A percentile compares a stretch with the other conserved stretches of the same genome.
phyloP scores from a whole-genome alignment of 1,140 invertebrate genomes.

The Drosophila kikkawai region DNA sequence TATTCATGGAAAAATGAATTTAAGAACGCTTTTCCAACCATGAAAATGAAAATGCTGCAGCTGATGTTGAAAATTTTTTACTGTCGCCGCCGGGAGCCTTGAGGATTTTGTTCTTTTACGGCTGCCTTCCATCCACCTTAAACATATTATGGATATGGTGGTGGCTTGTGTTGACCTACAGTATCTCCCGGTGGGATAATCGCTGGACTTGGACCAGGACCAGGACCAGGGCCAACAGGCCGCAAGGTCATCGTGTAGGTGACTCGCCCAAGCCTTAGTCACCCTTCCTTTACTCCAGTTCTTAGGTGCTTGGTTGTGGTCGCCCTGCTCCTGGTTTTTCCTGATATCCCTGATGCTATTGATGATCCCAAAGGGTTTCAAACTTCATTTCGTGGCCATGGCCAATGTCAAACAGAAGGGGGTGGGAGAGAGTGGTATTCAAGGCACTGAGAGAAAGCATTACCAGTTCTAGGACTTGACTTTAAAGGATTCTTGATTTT shows the following conservation, averaged over 20 bases:
- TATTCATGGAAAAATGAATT: background rate
- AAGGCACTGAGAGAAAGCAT: background rate
- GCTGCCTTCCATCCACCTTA: slow-evolving; percentile 11
- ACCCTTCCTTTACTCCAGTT: background rate
- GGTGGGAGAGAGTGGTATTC: background rate
- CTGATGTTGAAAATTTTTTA: slow-evolving; percentile 1
- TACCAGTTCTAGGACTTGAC: background rate
- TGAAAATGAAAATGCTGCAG: background rate
- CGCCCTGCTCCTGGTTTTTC: background rate
- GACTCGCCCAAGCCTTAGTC: background rate
- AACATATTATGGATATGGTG: background rate
- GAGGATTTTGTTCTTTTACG: slow-evolving; percentile 24
- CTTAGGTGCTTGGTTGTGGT: too few species aligned
- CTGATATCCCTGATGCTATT: background rate
- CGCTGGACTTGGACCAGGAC: slow-evolving; percentile 16
- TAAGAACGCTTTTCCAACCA: background rate
- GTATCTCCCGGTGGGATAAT: slow-evolving; percentile 32
- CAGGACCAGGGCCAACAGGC: slow-evolving; percentile 3
- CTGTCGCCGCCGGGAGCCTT: slow-evolving; percentile 14
- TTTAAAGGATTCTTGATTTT: too few species aligned
- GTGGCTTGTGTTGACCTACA: slow-evolving; percentile 22
- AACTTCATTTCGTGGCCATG: slow-evolving; percentile 34
- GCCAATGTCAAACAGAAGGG: slow-evolving; percentile 11
- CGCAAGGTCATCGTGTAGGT: slow-evolving; percentile 26
- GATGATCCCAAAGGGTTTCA: slow-evolving; percentile 32